These are phyloP conservation scores for Punctoribates punctum DNA, from an alignment of 2,888 invertebrate genomes.

Conservation along the genomic window DNA sequence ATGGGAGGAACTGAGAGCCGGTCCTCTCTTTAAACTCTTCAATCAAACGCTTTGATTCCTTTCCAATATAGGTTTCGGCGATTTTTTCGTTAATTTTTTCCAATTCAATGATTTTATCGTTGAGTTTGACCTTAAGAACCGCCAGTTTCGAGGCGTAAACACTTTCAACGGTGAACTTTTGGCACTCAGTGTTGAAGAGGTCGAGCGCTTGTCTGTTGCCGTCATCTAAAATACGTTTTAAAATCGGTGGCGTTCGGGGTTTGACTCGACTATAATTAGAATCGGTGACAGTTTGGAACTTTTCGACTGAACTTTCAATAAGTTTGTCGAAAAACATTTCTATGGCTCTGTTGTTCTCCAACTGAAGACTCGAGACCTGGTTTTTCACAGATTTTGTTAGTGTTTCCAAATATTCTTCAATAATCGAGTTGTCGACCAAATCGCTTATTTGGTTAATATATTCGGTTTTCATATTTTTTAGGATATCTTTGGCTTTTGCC, in stretches of 20 bases:
- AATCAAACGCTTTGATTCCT: not conserved
- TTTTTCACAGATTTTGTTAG: constrained; percentile 37
- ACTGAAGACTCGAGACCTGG: constrained; percentile 22
- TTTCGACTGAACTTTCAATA: constrained; percentile 34
- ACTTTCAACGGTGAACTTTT: constrained; percentile 3
- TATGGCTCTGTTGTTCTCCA: constrained; percentile 42
- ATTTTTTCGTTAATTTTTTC: constrained; percentile 32
- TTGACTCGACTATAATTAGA: not conserved
- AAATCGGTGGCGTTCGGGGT: constrained; percentile 18
- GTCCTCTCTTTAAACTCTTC: constrained; percentile 18
- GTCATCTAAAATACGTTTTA: constrained; percentile 25
- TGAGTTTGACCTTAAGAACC: constrained; percentile 18
- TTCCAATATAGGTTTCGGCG: constrained; percentile 32
- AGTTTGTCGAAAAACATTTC: constrained; percentile 41
- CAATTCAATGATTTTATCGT: not conserved
- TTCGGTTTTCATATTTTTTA: constrained; percentile 12
- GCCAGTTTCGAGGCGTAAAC: constrained; percentile 31
- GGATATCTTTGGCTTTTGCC: constrained; percentile 20
- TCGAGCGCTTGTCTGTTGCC: not conserved
- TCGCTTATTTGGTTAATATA: constrained; percentile 40
- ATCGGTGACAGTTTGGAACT: not conserved
- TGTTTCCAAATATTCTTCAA: constrained; percentile 29
- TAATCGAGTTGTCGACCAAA: constrained; percentile 33
- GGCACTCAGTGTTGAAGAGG: constrained; percentile 14
- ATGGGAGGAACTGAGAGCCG: not conserved